Evolutionary conservation across 2,888 invertebrate species (phyloP).

Genomic region (Archips xylosteana): DNA sequence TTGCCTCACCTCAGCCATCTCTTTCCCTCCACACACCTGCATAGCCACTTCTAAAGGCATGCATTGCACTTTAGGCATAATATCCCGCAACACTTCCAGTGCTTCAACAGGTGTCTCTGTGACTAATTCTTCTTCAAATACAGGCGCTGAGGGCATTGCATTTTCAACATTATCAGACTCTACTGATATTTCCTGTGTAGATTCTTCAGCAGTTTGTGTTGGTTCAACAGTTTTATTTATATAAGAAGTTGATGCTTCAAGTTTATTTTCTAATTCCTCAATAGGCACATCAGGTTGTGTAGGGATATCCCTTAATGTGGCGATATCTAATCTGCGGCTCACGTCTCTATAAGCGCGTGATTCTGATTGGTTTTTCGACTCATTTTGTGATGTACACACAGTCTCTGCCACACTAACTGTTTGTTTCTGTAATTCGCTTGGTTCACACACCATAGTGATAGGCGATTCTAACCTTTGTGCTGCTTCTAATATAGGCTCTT

Average conservation of each 20-base stretch:
- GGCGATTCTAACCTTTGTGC: not conserved
- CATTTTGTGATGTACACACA: constrained; percentile 4
- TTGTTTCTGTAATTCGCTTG: constrained; percentile 10
- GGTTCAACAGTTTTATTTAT: constrained; percentile 25
- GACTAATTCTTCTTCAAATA: constrained; percentile 56
- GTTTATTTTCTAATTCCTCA: constrained; percentile 48
- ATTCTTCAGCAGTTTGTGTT: constrained; percentile 21
- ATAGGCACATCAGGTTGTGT: constrained; percentile 37
- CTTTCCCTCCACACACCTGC: constrained; percentile 66
- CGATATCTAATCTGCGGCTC: constrained; percentile 52
- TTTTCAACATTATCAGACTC: constrained; percentile 40
- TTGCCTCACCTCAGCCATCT: constrained; percentile 66
- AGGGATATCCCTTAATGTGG: constrained; percentile 47
- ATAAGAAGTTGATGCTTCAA: constrained; percentile 47
- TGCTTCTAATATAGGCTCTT: constrained; percentile 3
- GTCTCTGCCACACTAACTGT: constrained; percentile 7
- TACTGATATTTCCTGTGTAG: constrained; percentile 2
- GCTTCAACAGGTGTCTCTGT: constrained; percentile 32
- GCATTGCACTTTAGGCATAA: constrained; percentile 57
- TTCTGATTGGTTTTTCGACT: not conserved
- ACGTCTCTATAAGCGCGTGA: constrained; percentile 50
- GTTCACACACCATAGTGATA: not conserved
- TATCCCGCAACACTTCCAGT: constrained; percentile 43
- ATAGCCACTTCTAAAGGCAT: constrained; percentile 72
- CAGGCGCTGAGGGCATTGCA: constrained; percentile 69